Base-by-base conservation (phyloP, 1,140 invertebrate genomes). In the Cydia amplana region DNA sequence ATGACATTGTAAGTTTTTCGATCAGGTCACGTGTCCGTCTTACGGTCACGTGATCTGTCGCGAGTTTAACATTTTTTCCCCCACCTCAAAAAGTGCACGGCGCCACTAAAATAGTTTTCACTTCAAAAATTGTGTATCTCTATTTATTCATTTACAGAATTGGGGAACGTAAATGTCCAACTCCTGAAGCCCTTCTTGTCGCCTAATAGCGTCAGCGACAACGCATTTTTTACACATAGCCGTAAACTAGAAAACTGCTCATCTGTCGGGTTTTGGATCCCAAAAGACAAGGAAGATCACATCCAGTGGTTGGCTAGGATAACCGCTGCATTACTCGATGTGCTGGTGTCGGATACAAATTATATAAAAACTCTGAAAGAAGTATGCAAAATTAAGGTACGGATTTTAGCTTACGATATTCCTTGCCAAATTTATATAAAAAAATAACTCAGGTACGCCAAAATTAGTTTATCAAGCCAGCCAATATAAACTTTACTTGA, bases 181-280 rank as follows among this genome's bases (percentile, higher is more conserved):
- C 83, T 92, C 73, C 64, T 91, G 60, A 78, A 85, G 74, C 87
- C 90, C 0, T 86, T 93, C n/a, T 75, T 83, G 6, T 74, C 84
- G 9, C 16, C 70, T n/a, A 75, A 74, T 18, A 79, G 74, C 0
- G 67, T 72, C 28, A 73, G 14, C 25, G 72, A 67, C 14, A 32
- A 36, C 5, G 64, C 78, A 9, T 72, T 74, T 4, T 80, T 84
- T 23, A 77, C 80, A 73, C 78, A 86, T 4, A 75, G 74, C 10
- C 36, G 12, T 6, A 78, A 72, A 36, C 83, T 85, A n/a, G 77
- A 80, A 14, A 20, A 36, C 23, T 74, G 77, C 25, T n/a, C 46
- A 20, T 32, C 63, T 7, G 5, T 28, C n/a, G 70, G 80, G 10
- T 77, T 83, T 23, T 83, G 83, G 83, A n/a, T 80, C 2, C 64